Evolutionary conservation across 2,888 invertebrate genomes (phyloP), one percentile per base, ranked within the genome.

Genomic region (Parnassius mnemosyne): DNA sequence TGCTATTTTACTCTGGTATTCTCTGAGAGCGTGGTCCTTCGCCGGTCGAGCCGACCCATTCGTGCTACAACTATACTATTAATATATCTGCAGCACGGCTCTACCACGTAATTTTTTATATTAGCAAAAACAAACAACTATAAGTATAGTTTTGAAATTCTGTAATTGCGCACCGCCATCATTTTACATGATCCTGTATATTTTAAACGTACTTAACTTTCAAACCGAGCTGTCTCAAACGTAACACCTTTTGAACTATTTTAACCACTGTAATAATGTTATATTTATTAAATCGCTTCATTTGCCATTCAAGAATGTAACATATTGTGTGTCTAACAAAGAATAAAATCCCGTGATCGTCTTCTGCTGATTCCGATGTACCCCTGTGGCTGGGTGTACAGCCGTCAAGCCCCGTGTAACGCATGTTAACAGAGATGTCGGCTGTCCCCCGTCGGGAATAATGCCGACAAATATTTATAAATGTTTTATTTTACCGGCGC

Each of bases 401-500:
- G 10, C 44, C 58, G 62, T 41, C 64, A 53, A 44, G 63, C 57
- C 60, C 60, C 55, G 59, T 16, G 53, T 60, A 60, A 65, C 50
- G 59, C 61, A 20, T 53, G 65, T 62, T 64, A 66, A 62, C 65
- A 64, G 58, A 61, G 65, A 61, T 66, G 66, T 67, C 68, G 59
- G 55, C 60, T 56, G 61, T 61, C 66, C 65, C 66, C 64, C 71
- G 71, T 68, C 47, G 71, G 73, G 80, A 81, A 85, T 85, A 83
- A 84, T 78, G 77, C 78, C 78, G 77, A 71, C 87, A 89, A 90
- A 91, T 91, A 89, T 91, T 89, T 90, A 83, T 89, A 89, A 91
- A 90, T 91, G 89, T 90, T 90, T 84, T 83, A 84, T 83, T 80
- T 76, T 76, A 77, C 76, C 78, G 73, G 75, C 77, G 78, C 76